A percentile compares a stretch with the other conserved stretches of the same genome.
These are phyloP conservation scores for Illadopsis cleaveri DNA, from an alignment of 2,113 vertebrate genomes.

Conservation along the genomic window DNA sequence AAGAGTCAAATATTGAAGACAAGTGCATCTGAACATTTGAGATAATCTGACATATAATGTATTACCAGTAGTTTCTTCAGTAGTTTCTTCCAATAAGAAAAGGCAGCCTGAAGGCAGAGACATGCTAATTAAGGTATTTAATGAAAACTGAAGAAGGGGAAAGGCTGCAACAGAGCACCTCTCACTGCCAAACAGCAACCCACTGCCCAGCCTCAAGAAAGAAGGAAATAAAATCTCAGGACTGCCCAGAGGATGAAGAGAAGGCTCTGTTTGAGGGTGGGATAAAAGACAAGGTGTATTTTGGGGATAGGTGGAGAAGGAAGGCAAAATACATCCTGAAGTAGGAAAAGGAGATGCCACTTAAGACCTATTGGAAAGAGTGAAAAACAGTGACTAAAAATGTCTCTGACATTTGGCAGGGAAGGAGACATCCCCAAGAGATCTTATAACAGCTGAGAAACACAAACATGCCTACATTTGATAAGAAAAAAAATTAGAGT, in stretches of 20 bases:
- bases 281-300: accelerated
- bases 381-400: not conserved
- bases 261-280: not conserved
- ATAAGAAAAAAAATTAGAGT: not conserved
- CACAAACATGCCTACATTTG: not conserved
- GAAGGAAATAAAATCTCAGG: not conserved
- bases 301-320: not conserved
- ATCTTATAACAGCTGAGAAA: not conserved
- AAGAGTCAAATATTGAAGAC: not conserved
- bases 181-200: not conserved
- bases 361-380: not conserved
- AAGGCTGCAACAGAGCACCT: not conserved
- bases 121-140: not conserved
- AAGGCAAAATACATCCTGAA: not conserved
- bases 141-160: not conserved
- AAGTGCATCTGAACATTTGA: not conserved
- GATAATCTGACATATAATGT: not conserved
- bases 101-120: not conserved
- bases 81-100: not conserved
- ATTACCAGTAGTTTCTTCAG: not conserved
- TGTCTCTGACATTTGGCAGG: not conserved
- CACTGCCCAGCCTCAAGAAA: not conserved
- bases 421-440: not conserved
- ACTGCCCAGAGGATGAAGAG: not conserved
- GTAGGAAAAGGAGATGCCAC: not conserved